phyloP scores from a whole-genome alignment of 2,113 vertebrate genomes.

The Pedionomus torquatus region DNA sequence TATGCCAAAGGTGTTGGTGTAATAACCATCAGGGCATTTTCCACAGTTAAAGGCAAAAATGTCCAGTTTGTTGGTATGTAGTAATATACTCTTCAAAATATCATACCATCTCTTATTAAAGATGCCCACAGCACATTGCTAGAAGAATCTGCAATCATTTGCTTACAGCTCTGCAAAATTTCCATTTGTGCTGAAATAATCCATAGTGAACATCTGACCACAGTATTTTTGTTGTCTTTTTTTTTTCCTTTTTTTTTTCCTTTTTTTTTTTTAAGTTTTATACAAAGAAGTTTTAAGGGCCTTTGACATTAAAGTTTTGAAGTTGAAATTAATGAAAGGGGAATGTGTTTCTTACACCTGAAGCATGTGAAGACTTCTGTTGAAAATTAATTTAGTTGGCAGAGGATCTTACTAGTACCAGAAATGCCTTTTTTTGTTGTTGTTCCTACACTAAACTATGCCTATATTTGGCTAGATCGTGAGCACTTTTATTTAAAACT shows the following conservation, averaged over 20 bases:
- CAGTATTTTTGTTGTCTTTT: neutral
- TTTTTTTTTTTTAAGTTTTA: neutral
- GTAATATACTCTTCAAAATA: neutral
- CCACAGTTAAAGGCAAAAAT: neutral
- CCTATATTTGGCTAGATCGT: neutral
- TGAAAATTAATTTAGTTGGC: neutral
- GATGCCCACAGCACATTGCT: neutral
- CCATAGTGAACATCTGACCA: neutral
- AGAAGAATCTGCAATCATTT: neutral
- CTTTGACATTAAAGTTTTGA: neutral
- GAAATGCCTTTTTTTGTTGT: neutral
- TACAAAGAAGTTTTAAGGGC: neutral
- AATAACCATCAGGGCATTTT: neutral
- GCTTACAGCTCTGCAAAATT: neutral
- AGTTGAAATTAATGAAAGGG: neutral
- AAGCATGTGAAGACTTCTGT: neutral
- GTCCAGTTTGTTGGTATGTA: neutral
- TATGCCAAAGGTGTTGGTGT: neutral
- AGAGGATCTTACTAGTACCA: neutral
- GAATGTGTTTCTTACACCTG: neutral
- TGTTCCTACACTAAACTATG: neutral
- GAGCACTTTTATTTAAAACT: neutral
- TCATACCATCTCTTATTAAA: neutral
- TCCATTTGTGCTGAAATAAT: neutral
- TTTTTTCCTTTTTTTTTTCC: neutral